Percentiles rank a stretch among this genome's conserved stretches.
Conservation (phyloP, 2,888 invertebrate species). For the Ormia ochracea region DNA sequence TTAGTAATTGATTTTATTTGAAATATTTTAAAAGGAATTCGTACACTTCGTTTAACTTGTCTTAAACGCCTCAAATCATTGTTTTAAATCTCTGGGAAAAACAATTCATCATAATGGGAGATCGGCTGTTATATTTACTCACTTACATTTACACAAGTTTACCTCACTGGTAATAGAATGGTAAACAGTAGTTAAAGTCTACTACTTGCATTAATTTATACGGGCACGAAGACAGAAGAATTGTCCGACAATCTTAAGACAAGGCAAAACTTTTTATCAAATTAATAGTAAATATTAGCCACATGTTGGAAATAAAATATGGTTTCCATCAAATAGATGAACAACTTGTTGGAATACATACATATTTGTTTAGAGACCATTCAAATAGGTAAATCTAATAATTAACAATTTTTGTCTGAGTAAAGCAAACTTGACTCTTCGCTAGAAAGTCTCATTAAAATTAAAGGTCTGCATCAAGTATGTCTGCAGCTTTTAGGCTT, state of each 20-base stretch:
- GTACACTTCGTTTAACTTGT: no score
- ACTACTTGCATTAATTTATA: slow-evolving; percentile 14
- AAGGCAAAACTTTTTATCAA: slow-evolving; percentile 2
- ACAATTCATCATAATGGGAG: neutral
- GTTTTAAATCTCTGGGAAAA: neutral
- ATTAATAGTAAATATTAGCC: slow-evolving; percentile 36
- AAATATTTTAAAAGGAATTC: neutral
- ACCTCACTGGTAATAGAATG: slow-evolving; percentile 27
- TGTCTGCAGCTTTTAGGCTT: no score
- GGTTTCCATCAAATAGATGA: no score
- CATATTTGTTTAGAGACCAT: no score
- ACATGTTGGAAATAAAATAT: neutral
- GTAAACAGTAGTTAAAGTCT: slow-evolving; percentile 57
- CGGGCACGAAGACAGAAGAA: neutral
- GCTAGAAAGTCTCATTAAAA: no score
- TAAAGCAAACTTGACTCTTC: no score
- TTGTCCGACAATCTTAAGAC: neutral
- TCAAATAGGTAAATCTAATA: no score
- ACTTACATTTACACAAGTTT: slow-evolving; percentile 22
- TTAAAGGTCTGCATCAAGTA: no score
- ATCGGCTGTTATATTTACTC: neutral
- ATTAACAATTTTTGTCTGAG: no score
- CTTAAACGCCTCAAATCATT: neutral
- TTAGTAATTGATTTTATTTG: neutral
- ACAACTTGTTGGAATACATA: no score